Conservation (phyloP, 1,140 invertebrate species). For the Chironomus striatipennis region DNA sequence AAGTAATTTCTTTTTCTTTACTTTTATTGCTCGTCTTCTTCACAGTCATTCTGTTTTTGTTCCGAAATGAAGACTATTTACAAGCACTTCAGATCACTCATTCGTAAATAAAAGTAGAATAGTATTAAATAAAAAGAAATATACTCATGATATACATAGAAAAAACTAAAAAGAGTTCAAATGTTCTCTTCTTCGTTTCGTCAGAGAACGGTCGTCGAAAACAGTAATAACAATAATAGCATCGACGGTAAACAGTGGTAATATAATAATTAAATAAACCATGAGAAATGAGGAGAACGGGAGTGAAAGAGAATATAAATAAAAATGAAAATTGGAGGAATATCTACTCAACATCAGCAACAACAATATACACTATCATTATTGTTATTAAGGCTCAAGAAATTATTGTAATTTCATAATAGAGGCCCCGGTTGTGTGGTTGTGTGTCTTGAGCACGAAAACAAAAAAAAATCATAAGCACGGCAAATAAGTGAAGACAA, state of each 20-base stretch:
- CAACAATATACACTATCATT: slow-evolving; percentile 19
- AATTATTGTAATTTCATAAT: slow-evolving; percentile 23
- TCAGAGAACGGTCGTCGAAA: not conserved
- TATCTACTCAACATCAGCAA: not conserved
- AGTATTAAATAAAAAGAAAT: not conserved
- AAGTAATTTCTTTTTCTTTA: slow-evolving; percentile 5
- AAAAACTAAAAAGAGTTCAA: not conserved
- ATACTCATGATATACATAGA: not conserved
- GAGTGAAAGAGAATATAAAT: not conserved
- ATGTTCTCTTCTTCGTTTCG: not conserved
- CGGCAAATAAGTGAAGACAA: not conserved
- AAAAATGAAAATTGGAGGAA: not conserved
- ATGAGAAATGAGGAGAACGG: not conserved
- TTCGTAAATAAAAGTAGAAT: not conserved
- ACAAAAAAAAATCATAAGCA: not conserved
- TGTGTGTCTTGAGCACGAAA: not conserved
- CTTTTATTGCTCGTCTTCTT: not conserved
- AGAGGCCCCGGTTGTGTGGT: slow-evolving; percentile 5
- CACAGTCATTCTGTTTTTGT: not conserved
- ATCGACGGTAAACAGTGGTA: not conserved
- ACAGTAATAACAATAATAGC: slow-evolving; percentile 14
- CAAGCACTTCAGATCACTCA: slow-evolving; percentile 7
- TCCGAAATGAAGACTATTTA: slow-evolving; percentile 1
- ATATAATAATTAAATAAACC: slow-evolving; percentile 22
- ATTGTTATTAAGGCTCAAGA: slow-evolving; percentile 16